Evolutionary conservation across 1,140 invertebrate genomes (phyloP), one percentile per base, ranked within the genome.

Genomic region (Sminthurides bifidus): DNA sequence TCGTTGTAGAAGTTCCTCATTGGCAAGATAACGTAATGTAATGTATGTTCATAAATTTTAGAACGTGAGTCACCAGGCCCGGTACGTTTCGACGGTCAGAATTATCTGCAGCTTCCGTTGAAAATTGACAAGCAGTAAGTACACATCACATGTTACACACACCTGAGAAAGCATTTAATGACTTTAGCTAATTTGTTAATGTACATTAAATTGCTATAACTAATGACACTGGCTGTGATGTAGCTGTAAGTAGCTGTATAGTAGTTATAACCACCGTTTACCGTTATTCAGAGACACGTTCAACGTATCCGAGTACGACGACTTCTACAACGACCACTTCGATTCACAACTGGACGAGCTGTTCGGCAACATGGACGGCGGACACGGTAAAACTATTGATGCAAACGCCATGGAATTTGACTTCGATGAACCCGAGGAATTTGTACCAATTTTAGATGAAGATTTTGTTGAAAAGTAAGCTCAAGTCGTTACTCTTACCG

Each of bases 21-120:
- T n/a, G n/a, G n/a, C n/a, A n/a, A n/a, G n/a, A n/a, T n/a, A n/a
- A n/a, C n/a, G n/a, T n/a, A n/a, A n/a, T n/a, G n/a, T n/a, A n/a
- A n/a, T n/a, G n/a, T n/a, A n/a, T n/a, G n/a, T n/a, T n/a, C n/a
- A n/a, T n/a, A n/a, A n/a, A n/a, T n/a, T n/a, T n/a, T n/a, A n/a
- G n/a, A n/a, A n/a, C n/a, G n/a, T n/a, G 74, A 75, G 64, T 68
- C 71, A 57, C 66, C 74, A 10, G 73, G 74, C 50, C 78, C 81
- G 8, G 74, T 83, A 4, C 70, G 73, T 45, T 82, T 83, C 69
- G 74, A 81, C 65, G 80, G 81, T 10, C 71, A 76, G 56, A 81
- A 78, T 24, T 80, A 74, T 65, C 65, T 82, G 30, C 76, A 80
- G 56, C 82, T 75, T 74, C 68, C 75, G 14, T 79, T 81, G 63